Conservation (phyloP, 2,888 invertebrate species). For the Aleiodes alternator region DNA sequence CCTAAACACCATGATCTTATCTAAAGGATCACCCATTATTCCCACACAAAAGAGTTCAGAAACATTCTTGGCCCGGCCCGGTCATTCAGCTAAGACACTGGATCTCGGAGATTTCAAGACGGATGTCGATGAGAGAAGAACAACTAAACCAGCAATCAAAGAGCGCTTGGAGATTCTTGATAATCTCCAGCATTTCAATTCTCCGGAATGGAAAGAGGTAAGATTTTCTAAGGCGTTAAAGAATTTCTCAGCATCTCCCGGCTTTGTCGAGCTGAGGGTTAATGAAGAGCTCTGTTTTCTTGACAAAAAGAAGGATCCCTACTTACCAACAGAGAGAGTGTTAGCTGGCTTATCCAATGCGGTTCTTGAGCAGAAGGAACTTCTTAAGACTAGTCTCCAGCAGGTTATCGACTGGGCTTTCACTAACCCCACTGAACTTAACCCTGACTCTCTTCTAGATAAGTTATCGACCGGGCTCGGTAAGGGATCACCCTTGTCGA, state of each 20-base stretch:
- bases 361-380: conserved; percentile 45
- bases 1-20: no score
- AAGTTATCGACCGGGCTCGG: no score
- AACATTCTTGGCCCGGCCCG: no score
- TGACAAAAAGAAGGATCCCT: conserved; percentile 45
- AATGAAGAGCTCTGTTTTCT: conserved; percentile 58
- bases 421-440: conserved; percentile 38
- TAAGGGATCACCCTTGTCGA: no score
- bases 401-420: conserved; percentile 45
- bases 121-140: conserved; percentile 36
- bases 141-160: conserved; percentile 25
- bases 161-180: conserved; percentile 36
- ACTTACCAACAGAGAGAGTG: conserved; percentile 36
- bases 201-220: conserved; percentile 50
- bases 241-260: conserved; percentile 48
- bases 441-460: conserved; percentile 1
- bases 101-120: neutral
- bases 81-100: neutral
- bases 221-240: conserved; percentile 47
- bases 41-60: no score
- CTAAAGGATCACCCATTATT: no score
- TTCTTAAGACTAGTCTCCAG: conserved; percentile 42
- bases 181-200: conserved; percentile 46
- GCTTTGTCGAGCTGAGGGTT: conserved; percentile 44
- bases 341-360: conserved; percentile 42